Evolutionary conservation across 2,797 vertebrate species (phyloP).

Genomic region (Petrocephalus schoutedeni): DNA sequence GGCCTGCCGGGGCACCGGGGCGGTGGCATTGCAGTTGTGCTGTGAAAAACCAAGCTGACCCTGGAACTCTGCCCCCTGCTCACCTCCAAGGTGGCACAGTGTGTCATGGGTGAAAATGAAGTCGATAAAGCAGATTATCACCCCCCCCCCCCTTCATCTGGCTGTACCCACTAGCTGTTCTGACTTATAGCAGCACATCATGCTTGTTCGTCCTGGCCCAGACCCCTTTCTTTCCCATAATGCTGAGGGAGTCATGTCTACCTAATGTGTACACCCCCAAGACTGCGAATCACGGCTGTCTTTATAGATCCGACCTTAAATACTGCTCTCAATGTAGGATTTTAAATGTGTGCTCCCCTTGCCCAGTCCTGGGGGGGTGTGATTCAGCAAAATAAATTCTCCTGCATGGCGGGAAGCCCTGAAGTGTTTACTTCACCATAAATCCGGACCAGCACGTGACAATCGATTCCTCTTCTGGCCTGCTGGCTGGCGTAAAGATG

Average conservation of each 20-base stretch:
- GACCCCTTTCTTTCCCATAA: neutral
- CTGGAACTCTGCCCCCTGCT: neutral
- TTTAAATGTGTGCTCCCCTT: neutral
- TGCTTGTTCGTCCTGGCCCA: neutral
- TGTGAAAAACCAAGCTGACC: neutral
- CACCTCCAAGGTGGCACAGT: neutral
- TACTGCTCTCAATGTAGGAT: neutral
- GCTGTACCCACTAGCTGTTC: neutral
- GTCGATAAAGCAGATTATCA: neutral
- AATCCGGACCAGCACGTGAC: neutral
- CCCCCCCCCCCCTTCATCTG: neutral
- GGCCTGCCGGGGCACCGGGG: neutral
- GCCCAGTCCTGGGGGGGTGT: neutral
- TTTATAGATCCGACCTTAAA: neutral
- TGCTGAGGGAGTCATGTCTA: neutral
- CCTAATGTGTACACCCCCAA: neutral
- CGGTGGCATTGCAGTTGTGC: neutral
- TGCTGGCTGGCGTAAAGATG: neutral
- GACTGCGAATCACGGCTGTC: neutral
- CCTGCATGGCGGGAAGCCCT: neutral
- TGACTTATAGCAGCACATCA: neutral
- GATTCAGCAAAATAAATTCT: neutral
- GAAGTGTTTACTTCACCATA: slow-evolving; percentile 14
- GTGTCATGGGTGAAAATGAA: neutral
- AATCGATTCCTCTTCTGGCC: neutral